Evolutionary conservation across 2,113 vertebrate genomes (phyloP).

Genomic region (Barbus barbus): DNA sequence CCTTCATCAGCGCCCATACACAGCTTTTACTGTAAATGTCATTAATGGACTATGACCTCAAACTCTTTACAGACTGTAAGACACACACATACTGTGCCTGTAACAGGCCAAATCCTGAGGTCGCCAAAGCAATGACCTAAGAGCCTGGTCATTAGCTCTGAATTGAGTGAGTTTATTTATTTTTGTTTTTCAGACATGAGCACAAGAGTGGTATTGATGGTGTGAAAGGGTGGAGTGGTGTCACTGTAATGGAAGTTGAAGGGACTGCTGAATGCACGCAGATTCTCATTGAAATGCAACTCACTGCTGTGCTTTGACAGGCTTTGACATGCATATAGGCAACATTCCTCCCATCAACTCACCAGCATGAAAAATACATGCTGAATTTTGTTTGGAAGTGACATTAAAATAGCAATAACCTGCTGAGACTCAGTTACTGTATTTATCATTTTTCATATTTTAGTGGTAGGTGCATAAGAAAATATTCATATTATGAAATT

Average conservation of each 20-base stretch:
- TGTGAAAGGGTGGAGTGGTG: slow-evolving; percentile 50
- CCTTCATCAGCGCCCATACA: slow-evolving; percentile 49
- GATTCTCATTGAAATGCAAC: slow-evolving; percentile 44
- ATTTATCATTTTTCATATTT: not conserved
- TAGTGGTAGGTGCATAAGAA: not conserved
- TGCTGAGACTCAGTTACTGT: not conserved
- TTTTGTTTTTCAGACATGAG: slow-evolving; percentile 26
- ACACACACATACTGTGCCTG: slow-evolving; percentile 59
- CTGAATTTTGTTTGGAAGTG: slow-evolving; percentile 35
- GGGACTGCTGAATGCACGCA: slow-evolving; percentile 36
- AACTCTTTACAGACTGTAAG: slow-evolving; percentile 70
- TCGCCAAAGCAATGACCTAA: slow-evolving; percentile 52
- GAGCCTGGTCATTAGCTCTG: slow-evolving; percentile 52
- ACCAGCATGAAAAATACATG: slow-evolving; percentile 47
- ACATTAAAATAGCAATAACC: slow-evolving; percentile 41
- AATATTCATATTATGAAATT: not conserved
- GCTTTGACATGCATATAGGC: slow-evolving; percentile 42
- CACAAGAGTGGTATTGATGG: slow-evolving; percentile 52
- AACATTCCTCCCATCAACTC: slow-evolving; percentile 37
- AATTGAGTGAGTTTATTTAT: slow-evolving; percentile 39
- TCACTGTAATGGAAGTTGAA: slow-evolving; percentile 57
- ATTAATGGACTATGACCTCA: slow-evolving; percentile 71
- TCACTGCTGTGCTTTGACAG: slow-evolving; percentile 53
- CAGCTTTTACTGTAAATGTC: slow-evolving; percentile 60
- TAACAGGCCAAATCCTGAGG: slow-evolving; percentile 57